These are phyloP conservation scores for Pasiphila rectangulata DNA, from an alignment of 2,888 invertebrate species.

Conservation along the genomic window DNA sequence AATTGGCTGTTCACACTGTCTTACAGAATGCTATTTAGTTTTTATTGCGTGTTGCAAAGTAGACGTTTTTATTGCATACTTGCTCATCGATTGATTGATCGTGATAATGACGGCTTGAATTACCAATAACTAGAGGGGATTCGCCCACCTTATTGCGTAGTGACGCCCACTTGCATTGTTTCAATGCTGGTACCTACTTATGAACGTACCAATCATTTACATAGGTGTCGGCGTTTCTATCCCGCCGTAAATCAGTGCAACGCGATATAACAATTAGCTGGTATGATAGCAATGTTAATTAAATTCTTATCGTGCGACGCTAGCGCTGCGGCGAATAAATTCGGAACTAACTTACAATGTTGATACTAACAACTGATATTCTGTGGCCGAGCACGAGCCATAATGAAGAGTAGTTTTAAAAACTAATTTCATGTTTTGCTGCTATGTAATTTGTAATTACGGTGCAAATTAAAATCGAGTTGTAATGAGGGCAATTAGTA, in stretches of 20 bases:
- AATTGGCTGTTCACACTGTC: slow-evolving; percentile 5
- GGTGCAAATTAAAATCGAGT: slow-evolving; percentile 34
- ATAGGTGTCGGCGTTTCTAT: slow-evolving; percentile 75
- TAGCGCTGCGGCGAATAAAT: slow-evolving; percentile 49
- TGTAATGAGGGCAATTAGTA: slow-evolving; percentile 37
- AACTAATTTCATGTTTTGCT: slow-evolving; percentile 12
- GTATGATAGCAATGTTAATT: slow-evolving; percentile 81
- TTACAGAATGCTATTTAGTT: slow-evolving; percentile 3
- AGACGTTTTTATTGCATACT: slow-evolving; percentile 11
- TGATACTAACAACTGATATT: neutral
- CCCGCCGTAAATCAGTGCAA: slow-evolving; percentile 76
- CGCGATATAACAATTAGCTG: slow-evolving; percentile 81
- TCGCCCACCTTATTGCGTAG: slow-evolving; percentile 39
- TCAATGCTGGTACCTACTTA: slow-evolving; percentile 45
- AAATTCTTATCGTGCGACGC: slow-evolving; percentile 67
- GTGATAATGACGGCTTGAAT: slow-evolving; percentile 19
- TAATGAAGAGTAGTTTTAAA: slow-evolving; percentile 4
- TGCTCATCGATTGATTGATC: slow-evolving; percentile 20
- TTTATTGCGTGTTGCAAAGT: neutral
- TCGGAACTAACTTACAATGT: slow-evolving; percentile 41
- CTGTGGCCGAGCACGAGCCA: slow-evolving; percentile 16
- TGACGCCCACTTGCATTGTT: slow-evolving; percentile 52
- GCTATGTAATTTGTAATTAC: slow-evolving; percentile 21
- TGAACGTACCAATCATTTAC: slow-evolving; percentile 69
- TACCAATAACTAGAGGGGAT: slow-evolving; percentile 25